A percentile compares a stretch with the other conserved stretches of the same genome.
Evolutionary conservation across 1,140 invertebrate species (phyloP).

Genomic region (Bradysia coprophila): DNA sequence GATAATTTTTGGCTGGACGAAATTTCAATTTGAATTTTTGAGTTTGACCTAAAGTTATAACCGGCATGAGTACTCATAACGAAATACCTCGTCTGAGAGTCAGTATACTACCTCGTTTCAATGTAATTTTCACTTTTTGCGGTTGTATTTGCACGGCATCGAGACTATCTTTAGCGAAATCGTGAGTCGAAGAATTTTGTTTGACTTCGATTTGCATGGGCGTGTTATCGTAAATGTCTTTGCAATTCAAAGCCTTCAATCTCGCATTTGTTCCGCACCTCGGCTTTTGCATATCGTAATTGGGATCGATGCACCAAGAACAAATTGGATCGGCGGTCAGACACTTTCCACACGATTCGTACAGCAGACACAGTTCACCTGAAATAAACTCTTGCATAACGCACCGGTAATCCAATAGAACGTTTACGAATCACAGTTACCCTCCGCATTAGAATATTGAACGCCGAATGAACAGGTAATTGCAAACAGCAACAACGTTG

Average conservation of each 20-base stretch:
- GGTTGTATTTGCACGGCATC: constrained; percentile 39
- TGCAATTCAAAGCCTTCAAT: constrained; percentile 9
- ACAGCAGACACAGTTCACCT: constrained; percentile 11
- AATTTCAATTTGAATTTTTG: constrained; percentile 31
- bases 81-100: neutral
- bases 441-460: too few relatives aligned
- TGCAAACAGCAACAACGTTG: too few relatives aligned
- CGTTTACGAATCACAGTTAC: too few relatives aligned
- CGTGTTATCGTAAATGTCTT: constrained; percentile 13
- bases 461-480: too few relatives aligned
- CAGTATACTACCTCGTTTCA: constrained; percentile 23
- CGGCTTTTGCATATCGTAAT: constrained; percentile 9
- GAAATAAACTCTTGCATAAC: too few relatives aligned
- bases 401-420: too few relatives aligned
- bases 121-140: constrained; percentile 30
- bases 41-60: constrained; percentile 25
- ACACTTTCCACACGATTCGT: constrained; percentile 21
- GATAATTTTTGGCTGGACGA: constrained; percentile 56
- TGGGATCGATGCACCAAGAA: constrained; percentile 23
- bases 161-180: constrained; percentile 15
- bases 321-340: constrained; percentile 14
- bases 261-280: constrained; percentile 12
- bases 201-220: constrained; percentile 12
- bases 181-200: constrained; percentile 18
- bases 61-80: too few relatives aligned